These are phyloP conservation scores for Columbina picui DNA, from an alignment of 2,113 vertebrate species.

Conservation along the genomic window DNA sequence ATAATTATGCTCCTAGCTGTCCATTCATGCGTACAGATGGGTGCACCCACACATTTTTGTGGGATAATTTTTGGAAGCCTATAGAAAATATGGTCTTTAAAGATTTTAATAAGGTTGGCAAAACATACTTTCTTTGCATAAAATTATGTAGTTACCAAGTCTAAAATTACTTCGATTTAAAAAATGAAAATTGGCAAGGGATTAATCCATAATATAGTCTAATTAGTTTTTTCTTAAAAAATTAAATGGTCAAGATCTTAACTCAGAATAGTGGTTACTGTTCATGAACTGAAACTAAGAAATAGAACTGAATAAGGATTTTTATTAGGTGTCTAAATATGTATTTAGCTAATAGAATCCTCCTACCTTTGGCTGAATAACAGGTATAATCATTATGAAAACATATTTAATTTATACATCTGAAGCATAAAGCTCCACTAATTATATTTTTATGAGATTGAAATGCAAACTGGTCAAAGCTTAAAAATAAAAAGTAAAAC, in stretches of 20 bases:
- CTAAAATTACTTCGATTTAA: constrained; percentile 70
- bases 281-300: constrained; percentile 57
- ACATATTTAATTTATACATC: constrained; percentile 55
- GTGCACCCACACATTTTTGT: constrained; percentile 60
- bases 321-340: constrained; percentile 64
- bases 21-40: constrained; percentile 67
- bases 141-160: constrained; percentile 59
- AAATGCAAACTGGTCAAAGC: constrained; percentile 59
- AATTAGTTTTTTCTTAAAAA: constrained; percentile 66
- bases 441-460: constrained; percentile 57
- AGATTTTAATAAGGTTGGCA: constrained; percentile 72
- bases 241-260: constrained; percentile 70
- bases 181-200: constrained; percentile 71
- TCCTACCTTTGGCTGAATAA: constrained; percentile 61
- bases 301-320: constrained; percentile 12
- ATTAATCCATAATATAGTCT: constrained; percentile 66
- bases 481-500: constrained; percentile 53
- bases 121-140: constrained; percentile 60
- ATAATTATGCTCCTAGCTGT: constrained; percentile 50
- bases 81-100: constrained; percentile 65
- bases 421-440: constrained; percentile 31
- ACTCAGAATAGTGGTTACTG: constrained; percentile 40
- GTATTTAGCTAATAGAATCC: constrained; percentile 70
- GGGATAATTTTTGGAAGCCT: constrained; percentile 67
- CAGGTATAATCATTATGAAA: constrained; percentile 62